phyloP scores from a whole-genome alignment of 2,888 invertebrate species.

The Frankliniella intonsa region DNA sequence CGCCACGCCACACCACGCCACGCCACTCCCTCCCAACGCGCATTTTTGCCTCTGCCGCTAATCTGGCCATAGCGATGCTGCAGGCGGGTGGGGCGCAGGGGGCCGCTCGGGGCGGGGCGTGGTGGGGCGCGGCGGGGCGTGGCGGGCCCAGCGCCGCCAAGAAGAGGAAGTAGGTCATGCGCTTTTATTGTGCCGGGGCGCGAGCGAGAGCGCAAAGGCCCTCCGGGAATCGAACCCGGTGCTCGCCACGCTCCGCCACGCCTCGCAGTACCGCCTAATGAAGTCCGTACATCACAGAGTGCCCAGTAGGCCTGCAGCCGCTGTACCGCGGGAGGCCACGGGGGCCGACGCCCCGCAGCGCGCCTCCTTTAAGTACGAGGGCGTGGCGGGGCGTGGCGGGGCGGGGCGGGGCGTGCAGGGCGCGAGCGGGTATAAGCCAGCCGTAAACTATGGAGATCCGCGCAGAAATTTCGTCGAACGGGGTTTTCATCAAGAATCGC shows the following conservation, averaged over 20 bases:
- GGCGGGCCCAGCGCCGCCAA: background rate
- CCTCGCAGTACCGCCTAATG: background rate
- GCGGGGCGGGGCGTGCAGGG: background rate
- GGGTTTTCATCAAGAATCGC: conserved; percentile 23
- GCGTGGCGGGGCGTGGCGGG: background rate
- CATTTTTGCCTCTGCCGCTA: too few relatives aligned
- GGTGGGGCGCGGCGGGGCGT: background rate
- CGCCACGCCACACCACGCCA: background rate
- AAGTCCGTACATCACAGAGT: background rate
- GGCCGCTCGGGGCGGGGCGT: background rate
- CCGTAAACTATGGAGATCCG: conserved; percentile 11
- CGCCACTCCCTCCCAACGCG: too few relatives aligned
- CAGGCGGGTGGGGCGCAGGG: background rate
- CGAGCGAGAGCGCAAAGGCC: background rate
- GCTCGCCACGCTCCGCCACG: background rate
- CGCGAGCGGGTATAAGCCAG: background rate
- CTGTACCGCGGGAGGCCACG: background rate
- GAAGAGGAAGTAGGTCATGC: too few relatives aligned
- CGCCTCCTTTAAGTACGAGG: background rate
- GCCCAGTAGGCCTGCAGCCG: background rate
- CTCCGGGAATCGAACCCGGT: background rate
- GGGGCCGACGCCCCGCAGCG: background rate
- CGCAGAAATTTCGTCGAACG: conserved; percentile 16
- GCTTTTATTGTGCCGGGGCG: too few relatives aligned
- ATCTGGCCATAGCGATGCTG: too few relatives aligned